Evolutionary conservation across 2,888 invertebrate genomes (phyloP).

Genomic region (Cosmorhoe ocellata): DNA sequence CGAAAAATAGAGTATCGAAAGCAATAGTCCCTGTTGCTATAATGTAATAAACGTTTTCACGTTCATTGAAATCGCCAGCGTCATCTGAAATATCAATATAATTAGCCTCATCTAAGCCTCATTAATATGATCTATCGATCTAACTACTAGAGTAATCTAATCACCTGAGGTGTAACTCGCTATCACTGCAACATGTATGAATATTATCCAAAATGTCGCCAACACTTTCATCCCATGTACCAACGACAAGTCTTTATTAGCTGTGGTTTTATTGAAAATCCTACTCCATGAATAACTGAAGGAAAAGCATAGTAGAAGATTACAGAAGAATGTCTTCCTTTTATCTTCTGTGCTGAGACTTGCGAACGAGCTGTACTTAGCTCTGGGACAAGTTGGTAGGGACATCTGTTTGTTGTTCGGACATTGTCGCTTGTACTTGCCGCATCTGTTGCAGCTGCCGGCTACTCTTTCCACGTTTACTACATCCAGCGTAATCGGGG

Average conservation of each 20-base stretch:
- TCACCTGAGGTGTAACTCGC: constrained; percentile 85
- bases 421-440: constrained; percentile 71
- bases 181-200: constrained; percentile 83
- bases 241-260: constrained; percentile 76
- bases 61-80: constrained; percentile 62
- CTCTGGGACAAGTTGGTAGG: constrained; percentile 55
- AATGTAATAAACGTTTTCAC: constrained; percentile 73
- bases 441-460: constrained; percentile 66
- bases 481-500: constrained; percentile 68
- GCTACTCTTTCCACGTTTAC: constrained; percentile 57
- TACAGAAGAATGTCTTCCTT: constrained; percentile 49
- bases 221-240: constrained; percentile 85
- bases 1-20: constrained; percentile 84
- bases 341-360: constrained; percentile 58
- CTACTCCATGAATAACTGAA: constrained; percentile 66
- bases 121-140: not conserved
- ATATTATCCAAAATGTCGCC: constrained; percentile 86
- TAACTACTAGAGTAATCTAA: constrained; percentile 18
- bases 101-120: not conserved
- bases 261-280: constrained; percentile 71
- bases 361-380: constrained; percentile 60
- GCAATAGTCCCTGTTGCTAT: constrained; percentile 81
- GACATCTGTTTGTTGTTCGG: constrained; percentile 45
- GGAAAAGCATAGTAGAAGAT: constrained; percentile 69
- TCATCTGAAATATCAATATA: constrained; percentile 64